phyloP scores from a whole-genome alignment of 2,113 vertebrate species.

The Neolamprologus ventralis region DNA sequence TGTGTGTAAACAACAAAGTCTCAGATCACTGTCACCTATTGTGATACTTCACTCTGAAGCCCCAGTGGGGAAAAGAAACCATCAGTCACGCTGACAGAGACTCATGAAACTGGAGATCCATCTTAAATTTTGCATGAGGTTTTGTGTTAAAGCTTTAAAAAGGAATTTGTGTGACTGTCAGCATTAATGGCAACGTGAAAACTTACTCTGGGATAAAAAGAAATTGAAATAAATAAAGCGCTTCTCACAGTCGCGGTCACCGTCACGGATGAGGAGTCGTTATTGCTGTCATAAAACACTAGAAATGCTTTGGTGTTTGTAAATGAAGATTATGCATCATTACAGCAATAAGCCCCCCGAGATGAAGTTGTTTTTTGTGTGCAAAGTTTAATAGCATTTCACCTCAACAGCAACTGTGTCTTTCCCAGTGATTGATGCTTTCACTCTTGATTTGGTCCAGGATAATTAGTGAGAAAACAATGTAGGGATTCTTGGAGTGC shows the following conservation, averaged over 20 bases:
- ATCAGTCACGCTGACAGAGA: conserved; percentile 17
- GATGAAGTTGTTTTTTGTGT: neutral
- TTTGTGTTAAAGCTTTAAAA: conserved; percentile 3
- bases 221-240: neutral
- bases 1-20: conserved; percentile 38
- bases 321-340: conserved; percentile 16
- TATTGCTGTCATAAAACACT: neutral
- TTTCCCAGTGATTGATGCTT: conserved; percentile 11
- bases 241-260: neutral
- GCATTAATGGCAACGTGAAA: neutral
- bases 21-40: conserved; percentile 19
- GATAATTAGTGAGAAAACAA: conserved; percentile 38
- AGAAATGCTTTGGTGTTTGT: conserved; percentile 9
- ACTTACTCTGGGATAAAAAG: neutral
- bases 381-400: conserved; percentile 15
- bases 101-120: conserved; percentile 11
- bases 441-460: conserved; percentile 3
- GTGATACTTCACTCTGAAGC: conserved; percentile 16
- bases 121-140: conserved; percentile 26
- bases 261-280: neutral
- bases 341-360: neutral
- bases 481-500: neutral
- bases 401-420: neutral
- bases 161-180: neutral
- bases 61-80: neutral